Conservation (phyloP, 2,797 vertebrate genomes). For the Amblyraja radiata region DNA sequence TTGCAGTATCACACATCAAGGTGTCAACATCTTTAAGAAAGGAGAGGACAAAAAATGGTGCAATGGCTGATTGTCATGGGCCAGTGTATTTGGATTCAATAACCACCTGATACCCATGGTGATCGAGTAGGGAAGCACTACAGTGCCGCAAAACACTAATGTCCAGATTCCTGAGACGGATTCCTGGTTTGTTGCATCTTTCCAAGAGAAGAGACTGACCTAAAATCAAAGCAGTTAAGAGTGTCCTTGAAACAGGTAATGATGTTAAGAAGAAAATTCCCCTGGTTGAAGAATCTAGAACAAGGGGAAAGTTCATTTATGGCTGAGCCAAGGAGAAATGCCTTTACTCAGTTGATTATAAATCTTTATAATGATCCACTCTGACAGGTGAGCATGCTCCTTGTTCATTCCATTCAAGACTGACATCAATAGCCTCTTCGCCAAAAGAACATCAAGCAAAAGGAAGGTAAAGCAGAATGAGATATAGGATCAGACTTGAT, state of each 20-base stretch:
- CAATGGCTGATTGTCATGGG: background rate
- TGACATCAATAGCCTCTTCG: background rate
- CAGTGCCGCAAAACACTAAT: background rate
- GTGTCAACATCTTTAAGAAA: background rate
- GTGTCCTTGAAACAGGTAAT: too few relatives aligned
- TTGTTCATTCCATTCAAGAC: background rate
- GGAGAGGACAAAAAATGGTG: background rate
- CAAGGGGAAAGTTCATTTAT: background rate
- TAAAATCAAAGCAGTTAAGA: too few relatives aligned
- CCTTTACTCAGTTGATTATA: background rate
- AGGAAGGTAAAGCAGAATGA: too few relatives aligned
- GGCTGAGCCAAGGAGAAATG: too few relatives aligned
- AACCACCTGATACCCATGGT: background rate
- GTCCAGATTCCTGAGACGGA: too few relatives aligned
- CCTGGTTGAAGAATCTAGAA: background rate
- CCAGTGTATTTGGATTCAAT: background rate
- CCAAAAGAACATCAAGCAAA: too few relatives aligned
- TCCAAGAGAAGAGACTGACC: too few relatives aligned
- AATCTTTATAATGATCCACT: background rate
- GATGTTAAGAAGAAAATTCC: too few relatives aligned
- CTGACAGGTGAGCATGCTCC: background rate
- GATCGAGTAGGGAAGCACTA: background rate
- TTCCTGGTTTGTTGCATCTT: too few relatives aligned
- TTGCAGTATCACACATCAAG: background rate
- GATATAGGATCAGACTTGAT: too few relatives aligned